phyloP scores from a whole-genome alignment of 2,888 invertebrate species.

The Cataglyphis albicans region DNA sequence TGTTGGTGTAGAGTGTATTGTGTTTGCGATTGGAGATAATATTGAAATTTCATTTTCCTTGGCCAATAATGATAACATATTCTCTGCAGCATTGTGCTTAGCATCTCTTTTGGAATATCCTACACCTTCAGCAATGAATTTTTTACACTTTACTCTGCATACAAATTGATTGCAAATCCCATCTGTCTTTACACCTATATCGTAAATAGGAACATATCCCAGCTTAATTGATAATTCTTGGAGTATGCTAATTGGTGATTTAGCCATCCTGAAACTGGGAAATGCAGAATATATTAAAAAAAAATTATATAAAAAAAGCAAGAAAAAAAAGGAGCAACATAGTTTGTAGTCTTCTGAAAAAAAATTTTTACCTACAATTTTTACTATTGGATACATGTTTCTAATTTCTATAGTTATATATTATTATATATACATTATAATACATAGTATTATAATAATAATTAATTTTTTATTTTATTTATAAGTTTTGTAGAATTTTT shows the following conservation, averaged over 20 bases:
- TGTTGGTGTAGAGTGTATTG: neutral
- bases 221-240: conserved; percentile 46
- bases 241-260: conserved; percentile 51
- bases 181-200: accelerated
- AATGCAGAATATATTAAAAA: neutral
- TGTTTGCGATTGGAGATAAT: neutral
- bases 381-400: neutral
- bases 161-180: conserved; percentile 1
- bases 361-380: neutral
- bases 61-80: conserved; percentile 54
- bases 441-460: neutral
- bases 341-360: neutral
- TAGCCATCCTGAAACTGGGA: conserved; percentile 46
- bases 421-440: neutral
- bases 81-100: conserved; percentile 60
- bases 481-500: neutral
- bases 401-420: neutral
- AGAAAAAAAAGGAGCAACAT: neutral
- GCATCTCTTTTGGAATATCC: conserved; percentile 60
- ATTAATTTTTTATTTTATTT: neutral
- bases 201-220: conserved; percentile 40
- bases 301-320: conserved; percentile 6
- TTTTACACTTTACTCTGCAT: conserved; percentile 40
- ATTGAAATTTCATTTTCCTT: neutral
- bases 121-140: neutral